Percentiles rank a stretch among this genome's conserved stretches.
phyloP scores from a whole-genome alignment of 2,888 invertebrate genomes.

The Chaetogeoica ovagalla region DNA sequence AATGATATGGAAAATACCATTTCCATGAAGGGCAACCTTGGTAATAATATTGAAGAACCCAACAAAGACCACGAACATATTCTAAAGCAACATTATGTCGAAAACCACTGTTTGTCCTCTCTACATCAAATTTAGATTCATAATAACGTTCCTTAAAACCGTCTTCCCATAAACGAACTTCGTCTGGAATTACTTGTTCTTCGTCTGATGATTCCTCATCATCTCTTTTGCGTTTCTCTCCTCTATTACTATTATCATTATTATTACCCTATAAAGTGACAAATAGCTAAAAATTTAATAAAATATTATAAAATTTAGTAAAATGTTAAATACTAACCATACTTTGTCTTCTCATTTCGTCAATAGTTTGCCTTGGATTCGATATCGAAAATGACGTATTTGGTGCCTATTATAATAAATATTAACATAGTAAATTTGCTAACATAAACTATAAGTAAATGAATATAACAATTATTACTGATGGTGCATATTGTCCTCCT shows the following conservation, averaged over 20 bases:
- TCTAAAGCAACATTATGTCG: slow-evolving; percentile 88
- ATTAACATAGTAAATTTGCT: background rate
- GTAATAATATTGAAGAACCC: slow-evolving; percentile 98
- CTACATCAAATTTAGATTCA: slow-evolving; percentile 88
- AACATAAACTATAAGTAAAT: background rate
- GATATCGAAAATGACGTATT: slow-evolving; percentile 36
- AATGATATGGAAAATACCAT: slow-evolving; percentile 99
- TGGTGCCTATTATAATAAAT: slow-evolving; percentile 26
- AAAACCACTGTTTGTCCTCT: slow-evolving; percentile 76
- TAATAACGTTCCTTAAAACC: slow-evolving; percentile 99
- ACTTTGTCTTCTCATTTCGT: slow-evolving; percentile 48
- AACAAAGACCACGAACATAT: slow-evolving; percentile 94
- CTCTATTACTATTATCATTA: slow-evolving; percentile 27
- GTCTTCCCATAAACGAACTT: slow-evolving; percentile 91
- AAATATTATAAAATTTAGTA: background rate
- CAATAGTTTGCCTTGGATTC: slow-evolving; percentile 47
- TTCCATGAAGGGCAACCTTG: slow-evolving; percentile 98
- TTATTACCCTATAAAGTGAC: slow-evolving; percentile 31
- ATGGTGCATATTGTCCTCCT: slow-evolving; percentile 79
- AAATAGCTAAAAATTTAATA: background rate
- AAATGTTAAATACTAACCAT: slow-evolving; percentile 26
- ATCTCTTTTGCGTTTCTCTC: slow-evolving; percentile 48
- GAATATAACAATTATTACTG: slow-evolving; percentile 61
- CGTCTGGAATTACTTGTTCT: slow-evolving; percentile 71
- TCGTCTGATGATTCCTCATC: slow-evolving; percentile 58